Percentiles rank a stretch among this genome's conserved stretches.
Conservation (phyloP, 2,797 vertebrate species). For the Eulemur mongoz region DNA sequence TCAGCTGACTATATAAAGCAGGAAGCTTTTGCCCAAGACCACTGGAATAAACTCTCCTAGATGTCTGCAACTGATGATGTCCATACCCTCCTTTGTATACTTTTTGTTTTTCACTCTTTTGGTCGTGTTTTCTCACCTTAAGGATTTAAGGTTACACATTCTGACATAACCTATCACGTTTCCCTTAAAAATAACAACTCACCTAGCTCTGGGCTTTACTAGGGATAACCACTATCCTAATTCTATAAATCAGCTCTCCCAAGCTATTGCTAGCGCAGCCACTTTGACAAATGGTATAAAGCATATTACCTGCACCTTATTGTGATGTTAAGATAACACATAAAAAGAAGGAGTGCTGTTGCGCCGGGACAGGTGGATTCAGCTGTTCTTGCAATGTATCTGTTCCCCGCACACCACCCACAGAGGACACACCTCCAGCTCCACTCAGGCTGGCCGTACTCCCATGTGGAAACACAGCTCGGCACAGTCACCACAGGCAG, state of each 20-base stretch:
- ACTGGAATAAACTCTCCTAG: background rate
- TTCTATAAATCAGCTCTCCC: background rate
- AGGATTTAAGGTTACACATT: fast-evolving
- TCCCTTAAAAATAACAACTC: background rate
- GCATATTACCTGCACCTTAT: fast-evolving
- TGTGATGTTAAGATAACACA: background rate
- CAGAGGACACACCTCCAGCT: background rate
- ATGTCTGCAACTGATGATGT: background rate
- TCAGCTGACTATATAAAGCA: background rate
- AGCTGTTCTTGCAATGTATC: fast-evolving
- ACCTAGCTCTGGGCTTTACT: background rate
- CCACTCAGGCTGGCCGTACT: background rate
- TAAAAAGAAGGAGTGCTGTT: background rate
- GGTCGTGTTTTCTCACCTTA: background rate
- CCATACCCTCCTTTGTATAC: fast-evolving
- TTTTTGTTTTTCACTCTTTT: fast-evolving
- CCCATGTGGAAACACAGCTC: too few species aligned
- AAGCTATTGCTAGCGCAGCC: background rate
- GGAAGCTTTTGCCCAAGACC: background rate
- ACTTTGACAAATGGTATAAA: background rate
- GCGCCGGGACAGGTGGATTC: fast-evolving
- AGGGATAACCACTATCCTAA: too few species aligned
- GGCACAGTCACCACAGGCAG: too few species aligned
- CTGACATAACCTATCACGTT: too few species aligned
- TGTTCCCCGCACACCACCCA: background rate